These are phyloP conservation scores for Cydia fagiglandana DNA, from an alignment of 1,140 invertebrate species.

Conservation along the genomic window DNA sequence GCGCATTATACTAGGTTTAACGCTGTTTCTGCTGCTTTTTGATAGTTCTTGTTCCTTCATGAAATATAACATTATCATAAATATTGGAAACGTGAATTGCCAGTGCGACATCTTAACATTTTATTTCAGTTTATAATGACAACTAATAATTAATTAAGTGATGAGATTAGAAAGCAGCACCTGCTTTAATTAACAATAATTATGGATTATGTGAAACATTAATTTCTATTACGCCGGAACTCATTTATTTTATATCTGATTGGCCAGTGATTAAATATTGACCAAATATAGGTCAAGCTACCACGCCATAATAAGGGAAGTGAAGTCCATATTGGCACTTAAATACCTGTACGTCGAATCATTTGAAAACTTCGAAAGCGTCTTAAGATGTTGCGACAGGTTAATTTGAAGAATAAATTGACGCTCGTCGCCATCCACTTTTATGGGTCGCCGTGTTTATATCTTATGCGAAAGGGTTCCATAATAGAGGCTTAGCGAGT, in stretches of 20 bases:
- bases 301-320: neutral
- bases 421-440: slow-evolving; percentile 56
- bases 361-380: slow-evolving; percentile 52
- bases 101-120: slow-evolving; percentile 1
- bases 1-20: slow-evolving; percentile 3
- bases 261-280: neutral
- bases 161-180: slow-evolving; percentile 22
- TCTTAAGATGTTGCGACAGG: slow-evolving; percentile 67
- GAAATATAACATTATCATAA: neutral
- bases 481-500: slow-evolving; percentile 62
- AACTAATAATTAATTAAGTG: slow-evolving; percentile 13
- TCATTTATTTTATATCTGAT: neutral
- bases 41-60: neutral
- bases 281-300: neutral
- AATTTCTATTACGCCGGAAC: neutral
- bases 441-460: slow-evolving; percentile 60
- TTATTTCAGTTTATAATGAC: slow-evolving; percentile 6
- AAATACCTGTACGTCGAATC: slow-evolving; percentile 52
- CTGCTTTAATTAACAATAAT: slow-evolving; percentile 23
- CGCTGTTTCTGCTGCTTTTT: neutral
- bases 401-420: slow-evolving; percentile 75
- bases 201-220: neutral
- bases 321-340: slow-evolving; percentile 41
- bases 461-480: slow-evolving; percentile 47
- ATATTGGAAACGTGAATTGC: slow-evolving; percentile 13